These are phyloP conservation scores for Halcyon badia DNA, from an alignment of 2,797 vertebrate genomes.

Conservation along the genomic window DNA sequence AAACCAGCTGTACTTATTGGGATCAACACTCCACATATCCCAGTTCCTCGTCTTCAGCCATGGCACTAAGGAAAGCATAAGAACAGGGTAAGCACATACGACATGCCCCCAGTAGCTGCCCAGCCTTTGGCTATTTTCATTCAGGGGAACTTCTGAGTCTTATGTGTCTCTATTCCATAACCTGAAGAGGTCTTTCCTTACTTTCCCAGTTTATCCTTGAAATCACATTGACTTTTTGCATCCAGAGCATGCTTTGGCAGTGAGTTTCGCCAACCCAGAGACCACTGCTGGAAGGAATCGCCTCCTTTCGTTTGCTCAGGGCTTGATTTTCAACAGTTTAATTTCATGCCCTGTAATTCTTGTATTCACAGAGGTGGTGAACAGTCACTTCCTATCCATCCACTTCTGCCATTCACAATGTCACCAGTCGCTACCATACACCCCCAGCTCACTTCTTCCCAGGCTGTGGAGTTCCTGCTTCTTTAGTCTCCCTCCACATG, in stretches of 20 bases:
- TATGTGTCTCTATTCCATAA: background rate
- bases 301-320: background rate
- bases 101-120: background rate
- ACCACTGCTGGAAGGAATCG: background rate
- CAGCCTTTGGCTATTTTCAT: background rate
- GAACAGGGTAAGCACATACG: background rate
- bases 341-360: slow-evolving; percentile 31
- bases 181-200: background rate
- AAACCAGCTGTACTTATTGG: background rate
- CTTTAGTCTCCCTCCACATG: background rate
- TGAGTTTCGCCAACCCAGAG: background rate
- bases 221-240: background rate
- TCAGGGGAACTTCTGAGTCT: background rate
- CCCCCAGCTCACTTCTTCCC: background rate
- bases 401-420: background rate
- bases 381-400: background rate
- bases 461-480: background rate
- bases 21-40: background rate
- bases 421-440: background rate
- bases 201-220: background rate
- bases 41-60: background rate
- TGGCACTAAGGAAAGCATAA: background rate
- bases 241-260: background rate
- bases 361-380: slow-evolving; percentile 2
- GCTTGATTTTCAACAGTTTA: slow-evolving; percentile 14